phyloP scores from a whole-genome alignment of 1,140 invertebrate species.

The Eciton burchellii region DNA sequence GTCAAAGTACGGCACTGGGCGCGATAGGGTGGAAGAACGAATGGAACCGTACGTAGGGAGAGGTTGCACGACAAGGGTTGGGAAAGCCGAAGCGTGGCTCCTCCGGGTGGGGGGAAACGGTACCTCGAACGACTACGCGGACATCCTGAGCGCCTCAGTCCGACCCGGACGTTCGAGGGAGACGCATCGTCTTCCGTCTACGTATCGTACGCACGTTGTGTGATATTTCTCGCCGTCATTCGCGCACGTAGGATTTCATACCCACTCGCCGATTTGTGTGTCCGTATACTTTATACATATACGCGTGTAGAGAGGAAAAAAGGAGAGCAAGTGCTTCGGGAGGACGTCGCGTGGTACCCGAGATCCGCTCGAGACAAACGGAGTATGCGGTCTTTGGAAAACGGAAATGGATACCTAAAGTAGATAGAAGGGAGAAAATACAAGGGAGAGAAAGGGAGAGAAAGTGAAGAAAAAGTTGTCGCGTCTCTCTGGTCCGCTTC shows the following conservation, averaged over 20 bases:
- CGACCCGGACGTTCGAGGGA: conserved; percentile 83
- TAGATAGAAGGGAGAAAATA: conserved; percentile 45
- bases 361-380: conserved; percentile 41
- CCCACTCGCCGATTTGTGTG: not conserved
- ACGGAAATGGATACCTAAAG: conserved; percentile 27
- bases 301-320: not conserved
- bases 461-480: conserved; percentile 74
- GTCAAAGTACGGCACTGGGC: conserved; percentile 40
- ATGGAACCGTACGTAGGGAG: conserved; percentile 22
- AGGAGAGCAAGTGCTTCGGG: conserved; percentile 3
- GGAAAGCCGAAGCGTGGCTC: conserved; percentile 79
- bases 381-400: conserved; percentile 1
- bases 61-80: conserved; percentile 65
- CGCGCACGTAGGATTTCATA: conserved; percentile 22
- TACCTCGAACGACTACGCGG: conserved; percentile 74
- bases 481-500: conserved; percentile 69
- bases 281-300: not conserved
- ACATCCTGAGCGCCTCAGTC: conserved; percentile 78
- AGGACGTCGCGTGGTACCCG: conserved; percentile 57
- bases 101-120: conserved; percentile 78
- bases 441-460: conserved; percentile 58
- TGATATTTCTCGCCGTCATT: conserved; percentile 30
- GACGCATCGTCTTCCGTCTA: conserved; percentile 73
- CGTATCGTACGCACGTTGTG: conserved; percentile 69
- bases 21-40: conserved; percentile 56